A percentile compares a stretch with the other conserved stretches of the same genome.
Conservation (phyloP, 2,888 invertebrate species). For the Smittia sp. region DNA sequence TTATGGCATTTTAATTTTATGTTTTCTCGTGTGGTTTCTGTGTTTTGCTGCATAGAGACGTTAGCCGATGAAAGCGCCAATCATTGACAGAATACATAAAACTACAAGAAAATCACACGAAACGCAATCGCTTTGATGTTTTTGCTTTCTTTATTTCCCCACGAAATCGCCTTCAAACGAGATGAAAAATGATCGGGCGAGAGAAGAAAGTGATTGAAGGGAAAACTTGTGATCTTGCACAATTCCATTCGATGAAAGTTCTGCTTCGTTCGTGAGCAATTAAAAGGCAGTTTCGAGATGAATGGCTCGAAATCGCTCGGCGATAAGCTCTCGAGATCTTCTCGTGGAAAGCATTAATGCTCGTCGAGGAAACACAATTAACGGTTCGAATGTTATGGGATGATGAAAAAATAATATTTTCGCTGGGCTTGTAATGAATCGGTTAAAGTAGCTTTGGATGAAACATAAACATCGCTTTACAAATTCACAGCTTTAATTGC, state of each 20-base stretch:
- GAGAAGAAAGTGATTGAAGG: not conserved
- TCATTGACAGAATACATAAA: conserved; percentile 1
- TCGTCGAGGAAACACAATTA: not conserved
- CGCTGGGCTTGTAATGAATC: not conserved
- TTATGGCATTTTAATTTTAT: conserved; percentile 37
- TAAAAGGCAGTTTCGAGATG: not conserved
- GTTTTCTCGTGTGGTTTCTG: not conserved
- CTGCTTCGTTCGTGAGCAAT: not conserved
- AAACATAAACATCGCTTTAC: not conserved
- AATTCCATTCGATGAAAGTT: not conserved
- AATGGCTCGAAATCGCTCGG: not conserved
- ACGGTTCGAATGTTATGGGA: not conserved
- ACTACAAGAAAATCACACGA: not conserved
- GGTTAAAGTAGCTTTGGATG: not conserved
- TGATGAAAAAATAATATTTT: conserved; percentile 15
- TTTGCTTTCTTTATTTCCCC: not conserved
- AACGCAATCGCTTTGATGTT: conserved; percentile 3
- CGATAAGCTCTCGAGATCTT: not conserved
- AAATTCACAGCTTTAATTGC: conserved; percentile 16
- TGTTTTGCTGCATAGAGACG: not conserved
- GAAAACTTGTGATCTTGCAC: not conserved
- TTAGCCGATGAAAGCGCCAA: not conserved
- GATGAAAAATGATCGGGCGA: not conserved
- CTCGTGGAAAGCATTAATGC: not conserved
- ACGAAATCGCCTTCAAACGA: not conserved